Conservation (phyloP, 2,797 vertebrate species). For the Taenioides sp. region DNA sequence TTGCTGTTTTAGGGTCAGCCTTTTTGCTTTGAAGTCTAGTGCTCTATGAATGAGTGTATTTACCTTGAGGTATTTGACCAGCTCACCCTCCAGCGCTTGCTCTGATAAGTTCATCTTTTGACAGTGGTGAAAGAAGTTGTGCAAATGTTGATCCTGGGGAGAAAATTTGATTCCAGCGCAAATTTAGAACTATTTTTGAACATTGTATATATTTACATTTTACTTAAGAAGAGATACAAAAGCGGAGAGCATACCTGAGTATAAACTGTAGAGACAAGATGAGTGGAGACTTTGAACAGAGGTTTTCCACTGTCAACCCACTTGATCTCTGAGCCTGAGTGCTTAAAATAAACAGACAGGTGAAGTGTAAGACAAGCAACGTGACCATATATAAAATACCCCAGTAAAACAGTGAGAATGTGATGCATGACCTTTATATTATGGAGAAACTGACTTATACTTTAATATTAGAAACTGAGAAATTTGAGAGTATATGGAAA, state of each 20-base stretch:
- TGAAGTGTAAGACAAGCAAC: background rate
- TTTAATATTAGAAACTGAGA: too few relatives aligned
- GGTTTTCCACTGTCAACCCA: slow-evolving; percentile 96
- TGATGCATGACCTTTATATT: too few relatives aligned
- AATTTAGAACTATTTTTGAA: background rate
- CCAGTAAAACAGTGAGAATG: too few relatives aligned
- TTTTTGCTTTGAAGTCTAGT: background rate
- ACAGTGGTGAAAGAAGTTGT: slow-evolving; percentile 98
- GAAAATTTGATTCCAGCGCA: background rate
- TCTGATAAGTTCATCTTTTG: slow-evolving; percentile 87
- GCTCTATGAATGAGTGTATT: background rate
- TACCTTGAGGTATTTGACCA: slow-evolving; percentile 98
- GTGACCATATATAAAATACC: background rate
- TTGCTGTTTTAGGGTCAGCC: background rate
- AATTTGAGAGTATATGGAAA: too few relatives aligned
- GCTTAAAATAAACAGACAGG: slow-evolving; percentile 69
- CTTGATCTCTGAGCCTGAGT: slow-evolving; percentile 90
- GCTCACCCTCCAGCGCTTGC: slow-evolving; percentile 85
- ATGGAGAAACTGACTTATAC: too few relatives aligned
- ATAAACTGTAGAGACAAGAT: slow-evolving; percentile 95
- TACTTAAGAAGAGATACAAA: background rate
- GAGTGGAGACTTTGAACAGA: slow-evolving; percentile 89
- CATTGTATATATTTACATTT: background rate
- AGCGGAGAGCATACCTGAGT: slow-evolving; percentile 81
- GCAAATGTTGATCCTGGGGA: slow-evolving; percentile 92